Conservation (phyloP, 1,140 invertebrate species). For the Schlechtendalia chinensis region DNA sequence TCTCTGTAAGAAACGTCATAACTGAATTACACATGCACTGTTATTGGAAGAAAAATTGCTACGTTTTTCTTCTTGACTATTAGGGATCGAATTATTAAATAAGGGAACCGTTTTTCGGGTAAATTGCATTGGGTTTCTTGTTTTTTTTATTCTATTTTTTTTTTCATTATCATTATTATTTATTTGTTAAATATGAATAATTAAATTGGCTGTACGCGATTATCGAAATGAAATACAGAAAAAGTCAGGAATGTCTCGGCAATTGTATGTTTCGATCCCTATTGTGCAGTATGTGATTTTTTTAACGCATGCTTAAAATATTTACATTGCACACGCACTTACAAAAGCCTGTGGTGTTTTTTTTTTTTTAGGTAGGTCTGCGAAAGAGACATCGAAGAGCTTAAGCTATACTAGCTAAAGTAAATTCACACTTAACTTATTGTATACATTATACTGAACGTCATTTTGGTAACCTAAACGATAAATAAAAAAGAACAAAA, state of each 20-base stretch:
- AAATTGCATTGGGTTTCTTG: background rate
- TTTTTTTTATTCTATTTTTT: too few relatives aligned
- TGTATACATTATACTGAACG: constrained; percentile 46
- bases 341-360: constrained; percentile 35
- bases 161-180: too few relatives aligned
- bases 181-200: background rate
- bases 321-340: constrained; percentile 38
- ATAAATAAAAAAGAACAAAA: constrained; percentile 25
- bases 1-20: constrained; percentile 16
- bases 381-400: constrained; percentile 38
- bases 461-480: constrained; percentile 48
- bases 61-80: background rate
- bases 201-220: background rate
- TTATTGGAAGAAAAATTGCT: background rate
- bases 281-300: constrained; percentile 21
- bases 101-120: background rate
- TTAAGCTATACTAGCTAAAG: constrained; percentile 48
- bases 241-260: background rate
- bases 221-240: background rate
- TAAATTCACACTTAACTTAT: constrained; percentile 41
- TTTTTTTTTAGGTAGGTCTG: constrained; percentile 31
- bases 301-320: constrained; percentile 26
- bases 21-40: constrained; percentile 14
- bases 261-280: constrained; percentile 18
- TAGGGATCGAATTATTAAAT: constrained; percentile 36